Percentiles rank a stretch among this genome's conserved stretches.
Evolutionary conservation across 2,113 vertebrate species (phyloP).

Genomic region (Charadrius vociferus): DNA sequence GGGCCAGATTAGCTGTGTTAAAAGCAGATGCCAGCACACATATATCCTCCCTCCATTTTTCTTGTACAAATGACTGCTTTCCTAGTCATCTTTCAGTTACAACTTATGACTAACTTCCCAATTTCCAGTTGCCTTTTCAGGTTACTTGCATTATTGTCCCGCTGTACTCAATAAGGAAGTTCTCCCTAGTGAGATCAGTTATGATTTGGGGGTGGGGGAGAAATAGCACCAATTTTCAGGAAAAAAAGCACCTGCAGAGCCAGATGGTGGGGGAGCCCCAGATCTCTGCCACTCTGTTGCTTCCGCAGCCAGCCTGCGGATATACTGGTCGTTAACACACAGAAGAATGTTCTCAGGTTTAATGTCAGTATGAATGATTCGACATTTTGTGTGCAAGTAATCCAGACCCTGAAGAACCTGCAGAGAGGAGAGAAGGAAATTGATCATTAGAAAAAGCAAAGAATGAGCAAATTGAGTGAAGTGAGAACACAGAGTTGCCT

Average conservation of each 20-base stretch:
- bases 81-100: neutral
- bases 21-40: neutral
- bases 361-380: conserved; percentile 98
- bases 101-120: neutral
- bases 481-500: neutral
- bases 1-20: neutral
- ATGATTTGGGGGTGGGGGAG: neutral
- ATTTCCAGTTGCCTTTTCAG: neutral
- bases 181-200: neutral
- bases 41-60: neutral
- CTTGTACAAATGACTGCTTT: neutral
- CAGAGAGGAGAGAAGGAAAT: neutral
- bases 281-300: conserved; percentile 95
- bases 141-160: neutral
- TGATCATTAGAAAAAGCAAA: neutral
- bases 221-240: neutral
- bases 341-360: conserved; percentile 97
- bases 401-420: conserved; percentile 95
- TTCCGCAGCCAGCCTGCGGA: conserved; percentile 92
- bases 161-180: too few species aligned
- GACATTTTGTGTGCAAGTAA: conserved; percentile 94
- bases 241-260: conserved; percentile 86
- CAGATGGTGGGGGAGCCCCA: conserved; percentile 92
- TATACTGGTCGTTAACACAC: conserved; percentile 91
- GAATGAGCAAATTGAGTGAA: neutral